phyloP scores from a whole-genome alignment of 2,888 invertebrate genomes.

The Bellardia bayeri region DNA sequence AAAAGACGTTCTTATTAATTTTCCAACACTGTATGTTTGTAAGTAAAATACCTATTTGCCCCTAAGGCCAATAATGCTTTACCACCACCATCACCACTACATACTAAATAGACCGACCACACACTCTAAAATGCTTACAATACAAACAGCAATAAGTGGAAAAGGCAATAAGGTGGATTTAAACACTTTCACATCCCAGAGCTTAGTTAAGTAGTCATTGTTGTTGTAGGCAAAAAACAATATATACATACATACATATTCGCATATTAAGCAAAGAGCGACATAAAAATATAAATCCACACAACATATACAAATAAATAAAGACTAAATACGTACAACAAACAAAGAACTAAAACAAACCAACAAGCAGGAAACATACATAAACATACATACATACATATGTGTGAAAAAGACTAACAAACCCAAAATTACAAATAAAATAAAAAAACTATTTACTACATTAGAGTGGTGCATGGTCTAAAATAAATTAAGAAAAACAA shows the following conservation, averaged over 20 bases:
- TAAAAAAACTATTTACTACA: slow-evolving; percentile 22
- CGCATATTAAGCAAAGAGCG: slow-evolving; percentile 11
- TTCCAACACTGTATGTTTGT: background rate
- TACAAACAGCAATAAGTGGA: slow-evolving; percentile 41
- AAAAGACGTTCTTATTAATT: too few species aligned
- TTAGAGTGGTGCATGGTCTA: too few species aligned
- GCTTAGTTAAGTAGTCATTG: slow-evolving; percentile 49
- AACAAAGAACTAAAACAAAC: slow-evolving; percentile 48
- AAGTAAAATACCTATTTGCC: slow-evolving; percentile 30
- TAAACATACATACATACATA: slow-evolving; percentile 20
- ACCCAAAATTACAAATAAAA: background rate
- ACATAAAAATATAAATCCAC: slow-evolving; percentile 46
- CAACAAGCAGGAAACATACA: background rate
- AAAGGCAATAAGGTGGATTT: slow-evolving; percentile 63
- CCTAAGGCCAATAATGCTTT: slow-evolving; percentile 8
- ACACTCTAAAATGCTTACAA: background rate
- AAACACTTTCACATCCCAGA: slow-evolving; percentile 57
- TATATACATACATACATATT: background rate
- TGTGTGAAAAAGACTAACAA: slow-evolving; percentile 4
- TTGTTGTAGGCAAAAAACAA: slow-evolving; percentile 40
- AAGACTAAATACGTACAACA: slow-evolving; percentile 7
- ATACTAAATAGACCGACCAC: background rate
- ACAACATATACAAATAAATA: slow-evolving; percentile 33
- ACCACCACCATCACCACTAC: background rate
- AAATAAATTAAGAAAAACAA: background rate